A percentile compares a stretch with the other conserved stretches of the same genome.
These are phyloP conservation scores for Carcinoscorpius rotundicauda DNA, from an alignment of 1,140 invertebrate species.

Conservation along the genomic window DNA sequence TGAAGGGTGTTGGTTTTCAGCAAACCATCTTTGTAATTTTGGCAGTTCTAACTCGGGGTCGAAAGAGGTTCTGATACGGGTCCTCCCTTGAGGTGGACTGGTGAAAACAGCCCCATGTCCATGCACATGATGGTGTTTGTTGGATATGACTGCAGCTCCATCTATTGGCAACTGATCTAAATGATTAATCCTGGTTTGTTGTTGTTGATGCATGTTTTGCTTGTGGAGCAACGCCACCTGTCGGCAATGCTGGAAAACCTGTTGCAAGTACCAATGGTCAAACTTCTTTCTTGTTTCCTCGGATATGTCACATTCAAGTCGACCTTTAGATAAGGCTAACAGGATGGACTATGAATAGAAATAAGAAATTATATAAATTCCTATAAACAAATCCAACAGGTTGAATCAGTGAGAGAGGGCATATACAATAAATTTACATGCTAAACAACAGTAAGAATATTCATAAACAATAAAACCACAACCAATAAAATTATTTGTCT, in stretches of 20 bases:
- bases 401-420: too few species aligned
- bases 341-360: slow-evolving; percentile 14
- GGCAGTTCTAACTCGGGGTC: slow-evolving; percentile 92
- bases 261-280: slow-evolving; percentile 36
- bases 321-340: slow-evolving; percentile 17
- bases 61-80: slow-evolving; percentile 51
- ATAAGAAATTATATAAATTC: neutral
- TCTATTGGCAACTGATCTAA: too few species aligned
- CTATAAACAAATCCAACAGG: too few species aligned
- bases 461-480: too few species aligned
- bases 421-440: too few species aligned
- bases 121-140: too few species aligned
- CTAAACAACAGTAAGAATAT: too few species aligned
- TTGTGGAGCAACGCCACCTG: slow-evolving; percentile 29
- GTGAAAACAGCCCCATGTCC: neutral
- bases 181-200: slow-evolving; percentile 21
- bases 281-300: slow-evolving; percentile 33
- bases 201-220: slow-evolving; percentile 41
- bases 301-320: slow-evolving; percentile 26
- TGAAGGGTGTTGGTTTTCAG: slow-evolving; percentile 82
- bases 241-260: slow-evolving; percentile 27
- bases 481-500: too few species aligned
- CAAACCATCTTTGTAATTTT: slow-evolving; percentile 85
- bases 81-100: slow-evolving; percentile 9
- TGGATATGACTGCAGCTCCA: too few species aligned